Base-by-base conservation (phyloP, 2,888 invertebrate species). In the Prosopocoilus inquinatus region DNA sequence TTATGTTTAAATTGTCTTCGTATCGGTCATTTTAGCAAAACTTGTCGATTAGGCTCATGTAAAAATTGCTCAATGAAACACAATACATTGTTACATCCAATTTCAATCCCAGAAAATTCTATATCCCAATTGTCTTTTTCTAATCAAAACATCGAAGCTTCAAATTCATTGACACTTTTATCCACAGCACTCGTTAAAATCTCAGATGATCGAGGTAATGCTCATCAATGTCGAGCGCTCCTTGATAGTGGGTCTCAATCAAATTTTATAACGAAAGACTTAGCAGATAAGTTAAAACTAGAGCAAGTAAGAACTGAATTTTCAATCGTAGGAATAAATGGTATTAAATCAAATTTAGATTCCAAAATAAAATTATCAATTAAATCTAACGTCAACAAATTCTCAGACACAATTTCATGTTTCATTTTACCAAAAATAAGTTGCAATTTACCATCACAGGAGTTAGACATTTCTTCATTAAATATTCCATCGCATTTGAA, bases 231-330 rank as follows among this genome's bases (percentile, higher is more conserved):
- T 36, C 44, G 61, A 9, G 57, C 52, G 11, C 48, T 61, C 5
- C 41, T 63, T 8, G 57, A 62, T 45, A 49, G 35, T 32, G 62
- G 62, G n/a, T 58, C 60, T 3, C 57, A 58, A 35, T 46, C 28
- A n/a, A 51, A 54, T 52, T 60, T 61, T 34, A 54, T 62, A 20
- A 50, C 59, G 2, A 33, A 49, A 35, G 13, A 48, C 8, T 13
- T 54, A 7, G 47, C 47, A 11, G 43, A 49, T 8, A 38, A 11
- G 8, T 50, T 62, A 20, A 36, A 44, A 9, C 16, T 62, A 12
- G 8, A 32, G 12, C 20, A 44, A 47, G n/a, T 28, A 9, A 39
- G 16, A 16, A 52, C 47, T 1, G 2, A 12, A 1, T 12, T 43
- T 11, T 9, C 2, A 43, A 2, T 43, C 3, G 2, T 13, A 13